Percentiles rank a stretch among this genome's conserved stretches.
phyloP scores from a whole-genome alignment of 2,797 vertebrate species.

The Leuciscus waleckii region DNA sequence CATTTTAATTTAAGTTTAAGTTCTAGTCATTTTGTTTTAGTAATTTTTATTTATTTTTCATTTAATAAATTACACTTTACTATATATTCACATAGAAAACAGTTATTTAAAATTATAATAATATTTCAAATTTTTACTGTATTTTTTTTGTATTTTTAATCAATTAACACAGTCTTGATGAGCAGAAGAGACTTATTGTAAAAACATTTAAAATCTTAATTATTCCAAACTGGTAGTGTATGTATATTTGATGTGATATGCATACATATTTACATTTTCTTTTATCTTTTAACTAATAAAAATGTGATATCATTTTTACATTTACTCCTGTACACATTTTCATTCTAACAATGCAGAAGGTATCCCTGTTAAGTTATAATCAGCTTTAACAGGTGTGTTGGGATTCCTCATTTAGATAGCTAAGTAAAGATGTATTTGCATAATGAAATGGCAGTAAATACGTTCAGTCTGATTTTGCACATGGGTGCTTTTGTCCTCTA shows the following conservation, averaged over 20 bases:
- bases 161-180: too few relatives aligned
- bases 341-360: neutral
- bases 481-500: conserved; percentile 68
- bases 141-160: too few relatives aligned
- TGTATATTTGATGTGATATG: neutral
- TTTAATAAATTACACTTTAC: too few relatives aligned
- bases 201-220: too few relatives aligned
- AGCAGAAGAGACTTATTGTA: neutral
- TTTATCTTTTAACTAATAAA: too few relatives aligned
- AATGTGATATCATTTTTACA: neutral
- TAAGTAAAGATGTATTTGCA: conserved; percentile 72
- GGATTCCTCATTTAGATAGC: conserved; percentile 7
- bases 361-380: neutral
- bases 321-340: neutral
- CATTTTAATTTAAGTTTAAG: neutral
- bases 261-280: neutral
- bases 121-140: neutral
- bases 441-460: conserved; percentile 62
- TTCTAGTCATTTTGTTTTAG: neutral
- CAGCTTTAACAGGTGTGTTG: neutral
- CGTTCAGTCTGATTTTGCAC: conserved; percentile 73
- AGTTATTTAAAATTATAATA: too few relatives aligned
- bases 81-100: too few relatives aligned
- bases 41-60: neutral
- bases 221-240: too few relatives aligned